Base-by-base conservation (phyloP, 2,113 vertebrate genomes). In the Podilymbus podiceps region DNA sequence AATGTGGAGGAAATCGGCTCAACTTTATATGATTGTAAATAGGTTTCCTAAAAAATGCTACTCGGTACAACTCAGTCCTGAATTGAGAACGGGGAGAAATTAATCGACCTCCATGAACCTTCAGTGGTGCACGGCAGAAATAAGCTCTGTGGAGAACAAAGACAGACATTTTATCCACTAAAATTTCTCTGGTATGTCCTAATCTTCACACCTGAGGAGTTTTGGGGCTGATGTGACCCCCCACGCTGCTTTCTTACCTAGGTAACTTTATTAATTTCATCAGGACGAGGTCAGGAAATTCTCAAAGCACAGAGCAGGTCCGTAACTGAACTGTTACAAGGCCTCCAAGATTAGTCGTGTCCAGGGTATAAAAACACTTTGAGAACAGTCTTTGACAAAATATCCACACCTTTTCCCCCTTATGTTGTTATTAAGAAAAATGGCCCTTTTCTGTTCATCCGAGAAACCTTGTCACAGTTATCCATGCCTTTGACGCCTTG, bases 401-500 rank as follows among this genome's bases (percentile, higher is more conserved):
- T 68, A 88, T 69, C 28, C 24, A 4, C 1, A 4, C 50, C 64
- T 76, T 87, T 68, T 3, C n/a, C 30, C 2, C 2, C 1, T 24
- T 52, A 9, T 55, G 66, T 27, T 85, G 17, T 31, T 89, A 24
- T 71, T 66, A 62, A 91, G 77, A 88, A 81, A 90, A 93, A 74
- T 15, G 21, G 4, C 12, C 27, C 67, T 89, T 94, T 95, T 63
- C 64, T 92, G 40, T 55, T 44, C 4, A 2, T 8, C 1, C 3
- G 28, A 90, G 85, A 73, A 85, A 49, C 17, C 47, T 52, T 15
- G 76, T 79, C 64, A 31, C 31, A 67, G 52, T 58, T 93, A 69
- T 71, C 75, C 91, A 56, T 95, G 91, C 72, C 64, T 93, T 28
- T 92, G 93, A 87, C 93, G 56, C 91, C 72, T 85, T 73, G 77